Percentiles rank a stretch among this genome's conserved stretches.
Evolutionary conservation across 2,797 vertebrate genomes (phyloP).

Genomic region (Macropodus opercularis): DNA sequence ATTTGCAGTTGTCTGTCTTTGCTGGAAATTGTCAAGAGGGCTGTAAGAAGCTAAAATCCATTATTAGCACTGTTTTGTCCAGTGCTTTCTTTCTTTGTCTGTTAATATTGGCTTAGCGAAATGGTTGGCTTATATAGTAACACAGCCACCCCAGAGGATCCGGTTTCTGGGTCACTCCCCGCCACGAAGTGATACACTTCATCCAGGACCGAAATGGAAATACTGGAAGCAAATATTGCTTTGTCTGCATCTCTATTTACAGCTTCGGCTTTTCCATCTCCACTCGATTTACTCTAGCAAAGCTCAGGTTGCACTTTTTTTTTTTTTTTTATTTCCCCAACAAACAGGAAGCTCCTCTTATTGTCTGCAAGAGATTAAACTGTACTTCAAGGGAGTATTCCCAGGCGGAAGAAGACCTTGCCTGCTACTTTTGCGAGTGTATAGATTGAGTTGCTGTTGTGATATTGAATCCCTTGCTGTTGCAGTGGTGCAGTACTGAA

Average conservation of each 20-base stretch:
- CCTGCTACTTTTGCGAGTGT: background rate
- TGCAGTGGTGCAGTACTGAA: background rate
- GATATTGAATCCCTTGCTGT: background rate
- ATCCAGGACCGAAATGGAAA: conserved; percentile 40
- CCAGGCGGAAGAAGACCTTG: conserved; percentile 13
- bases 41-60: conserved; percentile 2
- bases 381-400: conserved; percentile 21
- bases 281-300: conserved; percentile 56
- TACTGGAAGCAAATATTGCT: conserved; percentile 59
- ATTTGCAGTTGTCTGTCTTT: background rate
- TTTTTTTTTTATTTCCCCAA: too few species aligned
- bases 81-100: conserved; percentile 11
- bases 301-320: conserved; percentile 57
- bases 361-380: conserved; percentile 38
- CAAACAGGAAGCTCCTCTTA: conserved; percentile 38
- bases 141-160: conserved; percentile 31
- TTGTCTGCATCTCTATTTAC: conserved; percentile 60
- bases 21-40: conserved; percentile 1
- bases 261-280: conserved; percentile 38
- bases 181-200: conserved; percentile 37
- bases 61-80: conserved; percentile 13
- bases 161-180: conserved; percentile 26
- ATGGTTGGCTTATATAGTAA: conserved; percentile 26
- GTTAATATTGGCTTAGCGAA: conserved; percentile 18
- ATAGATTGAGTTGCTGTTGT: background rate